Percentiles rank a stretch among this genome's conserved stretches.
Conservation (phyloP, 1,140 invertebrate genomes). For the Arion vulgaris region DNA sequence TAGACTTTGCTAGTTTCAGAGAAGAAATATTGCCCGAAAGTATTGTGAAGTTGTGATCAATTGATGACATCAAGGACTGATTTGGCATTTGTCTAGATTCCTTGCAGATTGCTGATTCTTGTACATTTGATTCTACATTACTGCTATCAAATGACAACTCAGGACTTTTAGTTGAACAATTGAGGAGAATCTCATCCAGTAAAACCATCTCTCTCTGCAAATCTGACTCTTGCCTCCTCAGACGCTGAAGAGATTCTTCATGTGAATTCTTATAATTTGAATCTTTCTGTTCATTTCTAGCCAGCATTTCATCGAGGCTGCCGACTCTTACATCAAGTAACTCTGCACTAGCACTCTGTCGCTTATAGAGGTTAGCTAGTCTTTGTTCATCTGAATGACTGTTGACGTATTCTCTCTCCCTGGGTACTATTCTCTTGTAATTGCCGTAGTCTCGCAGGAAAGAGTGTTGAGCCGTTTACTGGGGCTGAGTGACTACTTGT, state of each 20-base stretch:
- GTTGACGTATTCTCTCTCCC: not conserved
- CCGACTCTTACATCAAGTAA: not conserved
- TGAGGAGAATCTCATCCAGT: conserved; percentile 66
- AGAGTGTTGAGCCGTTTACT: not conserved
- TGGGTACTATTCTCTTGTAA: conserved; percentile 26
- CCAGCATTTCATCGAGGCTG: conserved; percentile 9
- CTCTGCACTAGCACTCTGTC: conserved; percentile 21
- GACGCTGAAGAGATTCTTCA: conserved; percentile 47
- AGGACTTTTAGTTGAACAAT: conserved; percentile 38
- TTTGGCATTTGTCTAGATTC: not conserved
- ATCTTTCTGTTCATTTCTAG: not conserved
- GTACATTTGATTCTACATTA: not conserved
- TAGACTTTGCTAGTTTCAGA: conserved; percentile 21
- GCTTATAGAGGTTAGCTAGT: not conserved
- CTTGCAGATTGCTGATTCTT: not conserved
- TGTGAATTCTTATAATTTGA: conserved; percentile 21
- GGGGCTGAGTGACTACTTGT: not conserved
- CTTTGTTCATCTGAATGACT: not conserved
- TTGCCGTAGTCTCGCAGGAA: not conserved
- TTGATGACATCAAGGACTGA: not conserved
- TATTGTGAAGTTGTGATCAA: conserved; percentile 20
- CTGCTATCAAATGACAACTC: not conserved
- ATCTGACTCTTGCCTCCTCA: conserved; percentile 58
- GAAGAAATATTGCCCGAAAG: conserved; percentile 42
- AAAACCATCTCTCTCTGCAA: conserved; percentile 63